These are phyloP conservation scores for Ciconia stormi DNA, from an alignment of 2,113 vertebrate species.

Conservation along the genomic window DNA sequence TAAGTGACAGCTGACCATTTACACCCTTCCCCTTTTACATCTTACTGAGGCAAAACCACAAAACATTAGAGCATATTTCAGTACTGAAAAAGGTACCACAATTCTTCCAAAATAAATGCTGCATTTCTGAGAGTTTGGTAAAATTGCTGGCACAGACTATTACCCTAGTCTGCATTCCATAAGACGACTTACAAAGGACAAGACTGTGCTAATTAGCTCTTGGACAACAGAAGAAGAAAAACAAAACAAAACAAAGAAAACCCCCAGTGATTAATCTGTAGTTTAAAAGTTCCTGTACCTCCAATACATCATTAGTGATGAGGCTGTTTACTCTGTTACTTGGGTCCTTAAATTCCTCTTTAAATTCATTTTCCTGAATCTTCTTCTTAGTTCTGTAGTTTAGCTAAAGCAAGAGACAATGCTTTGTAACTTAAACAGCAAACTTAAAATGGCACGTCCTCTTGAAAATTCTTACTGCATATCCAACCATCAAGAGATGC, in stretches of 20 bases:
- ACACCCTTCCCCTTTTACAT: not conserved
- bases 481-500: not conserved
- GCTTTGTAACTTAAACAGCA: not conserved
- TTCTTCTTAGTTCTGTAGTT: constrained; percentile 76
- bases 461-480: not conserved
- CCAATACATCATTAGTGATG: constrained; percentile 73
- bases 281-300: constrained; percentile 69
- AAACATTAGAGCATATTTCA: not conserved
- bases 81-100: not conserved
- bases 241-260: not conserved
- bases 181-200: not conserved
- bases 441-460: not conserved
- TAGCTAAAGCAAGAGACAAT: constrained; percentile 62
- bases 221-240: not conserved
- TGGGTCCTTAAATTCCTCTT: constrained; percentile 77
- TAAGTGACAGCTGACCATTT: not conserved
- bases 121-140: not conserved
- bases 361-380: constrained; percentile 38
- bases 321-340: constrained; percentile 75
- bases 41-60: not conserved
- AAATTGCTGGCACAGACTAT: not conserved
- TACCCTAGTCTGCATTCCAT: not conserved
- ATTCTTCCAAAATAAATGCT: not conserved
- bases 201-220: not conserved
- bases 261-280: not conserved